Conservation (phyloP, 2,888 invertebrate species). For the Lapara coniferarum region DNA sequence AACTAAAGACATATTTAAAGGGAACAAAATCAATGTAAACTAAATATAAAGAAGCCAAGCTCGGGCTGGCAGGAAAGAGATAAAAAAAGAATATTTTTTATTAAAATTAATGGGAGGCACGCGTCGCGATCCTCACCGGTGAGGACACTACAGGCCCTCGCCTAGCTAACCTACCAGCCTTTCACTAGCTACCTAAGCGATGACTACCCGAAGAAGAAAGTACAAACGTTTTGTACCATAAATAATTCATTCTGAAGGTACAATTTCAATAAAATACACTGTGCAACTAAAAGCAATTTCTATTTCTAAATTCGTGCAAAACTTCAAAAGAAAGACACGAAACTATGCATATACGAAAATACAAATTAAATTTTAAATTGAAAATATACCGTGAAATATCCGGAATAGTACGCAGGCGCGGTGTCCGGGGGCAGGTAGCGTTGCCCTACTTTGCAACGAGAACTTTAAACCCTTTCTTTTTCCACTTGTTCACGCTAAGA, state of each 20-base stretch:
- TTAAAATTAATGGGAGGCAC: no score
- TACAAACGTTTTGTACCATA: no score
- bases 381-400: conserved; percentile 18
- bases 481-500: conserved; percentile 53
- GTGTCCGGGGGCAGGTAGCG: conserved; percentile 16
- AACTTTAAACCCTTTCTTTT: conserved; percentile 54
- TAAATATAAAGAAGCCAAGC: no score
- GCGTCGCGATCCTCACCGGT: no score
- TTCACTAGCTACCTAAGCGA: no score
- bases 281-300: conserved; percentile 4
- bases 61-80: no score
- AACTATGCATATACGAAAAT: conserved; percentile 24
- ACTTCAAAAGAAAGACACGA: conserved; percentile 14
- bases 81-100: no score
- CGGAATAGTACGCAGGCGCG: conserved; percentile 15
- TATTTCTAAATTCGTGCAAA: conserved; percentile 4
- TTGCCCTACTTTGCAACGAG: conserved; percentile 36
- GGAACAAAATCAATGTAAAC: no score
- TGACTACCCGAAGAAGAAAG: no score
- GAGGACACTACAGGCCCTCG: no score
- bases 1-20: no score
- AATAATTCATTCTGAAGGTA: not conserved
- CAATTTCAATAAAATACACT: not conserved
- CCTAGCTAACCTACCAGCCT: no score
- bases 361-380: conserved; percentile 23